Base-by-base conservation (phyloP, 2,888 invertebrate genomes). In the Eremobia ochroleuca region DNA sequence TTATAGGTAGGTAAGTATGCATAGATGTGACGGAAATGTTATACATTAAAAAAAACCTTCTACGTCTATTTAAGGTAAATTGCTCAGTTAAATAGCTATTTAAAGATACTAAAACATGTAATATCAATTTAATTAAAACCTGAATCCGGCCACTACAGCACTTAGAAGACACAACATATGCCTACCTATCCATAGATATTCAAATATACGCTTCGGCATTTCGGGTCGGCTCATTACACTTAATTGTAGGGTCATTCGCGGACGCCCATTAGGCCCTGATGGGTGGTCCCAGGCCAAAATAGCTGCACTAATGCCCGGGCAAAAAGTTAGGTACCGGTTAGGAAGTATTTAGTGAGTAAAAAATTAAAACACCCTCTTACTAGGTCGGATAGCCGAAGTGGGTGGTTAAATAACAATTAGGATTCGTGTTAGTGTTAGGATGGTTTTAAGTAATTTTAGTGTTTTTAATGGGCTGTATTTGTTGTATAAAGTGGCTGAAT, bases 161-260 rank as follows among this genome's bases (percentile, higher is more conserved):
- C 64, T 76, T 70, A 62, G 66, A 77, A 73, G 74, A 74, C 34
- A 75, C 71, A 68, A 77, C 69, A 75, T 72, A 43, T 34, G 46
- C 21, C 59, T 52, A 80, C 52, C 58, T 79, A 59, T 67, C 81
- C 69, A 58, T 73, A 82, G 77, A 81, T 92, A 93, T 92, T 92
- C 92, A 93, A 93, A 93, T 93, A 92, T 91, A 92, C 78, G 91
- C 90, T 92, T 92, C 90, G 91, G 90, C 89, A 84, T 88, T 87
- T 89, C 83, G 93, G 93, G 92, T 91, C 92, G 95, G 88, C 93
- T 96, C 96, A 96, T 97, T 96, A 96, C 94, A 94, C 95, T 95
- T 97, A 96, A 97, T 96, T 96, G 96, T 94, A 95, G 95, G 94
- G 94, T 93, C 94, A 95, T 97, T 96, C 94, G 95, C 93, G 95